Conservation (phyloP, 2,888 invertebrate species). For the Chromoteleia sp. region DNA sequence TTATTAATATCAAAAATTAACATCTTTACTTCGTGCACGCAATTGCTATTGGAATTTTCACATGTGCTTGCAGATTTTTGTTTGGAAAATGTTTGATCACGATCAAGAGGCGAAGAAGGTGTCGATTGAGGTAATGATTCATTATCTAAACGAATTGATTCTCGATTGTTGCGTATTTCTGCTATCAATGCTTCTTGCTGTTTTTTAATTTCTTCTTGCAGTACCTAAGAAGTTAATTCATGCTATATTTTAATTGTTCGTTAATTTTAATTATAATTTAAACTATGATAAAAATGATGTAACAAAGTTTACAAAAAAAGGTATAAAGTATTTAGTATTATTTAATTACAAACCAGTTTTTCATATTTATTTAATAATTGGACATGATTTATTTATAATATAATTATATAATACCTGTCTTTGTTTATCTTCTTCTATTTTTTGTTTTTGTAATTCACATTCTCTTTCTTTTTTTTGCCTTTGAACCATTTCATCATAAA, state of each 20-base stretch:
- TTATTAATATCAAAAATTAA: conserved; percentile 80
- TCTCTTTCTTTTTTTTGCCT: conserved; percentile 89
- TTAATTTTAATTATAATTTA: too few relatives aligned
- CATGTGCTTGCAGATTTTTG: conserved; percentile 85
- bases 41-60: conserved; percentile 86
- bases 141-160: conserved; percentile 74
- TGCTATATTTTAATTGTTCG: too few relatives aligned
- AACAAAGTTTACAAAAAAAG: too few relatives aligned
- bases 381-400: conserved; percentile 1
- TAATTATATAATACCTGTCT: conserved; percentile 72
- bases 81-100: conserved; percentile 78
- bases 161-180: conserved; percentile 87
- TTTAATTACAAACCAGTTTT: too few relatives aligned
- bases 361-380: background rate
- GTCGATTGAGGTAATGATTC: conserved; percentile 76
- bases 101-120: conserved; percentile 81
- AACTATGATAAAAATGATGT: too few relatives aligned
- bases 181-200: conserved; percentile 91
- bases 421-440: conserved; percentile 88
- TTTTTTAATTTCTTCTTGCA: conserved; percentile 91
- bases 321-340: too few relatives aligned
- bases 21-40: conserved; percentile 86
- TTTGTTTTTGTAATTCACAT: conserved; percentile 87
- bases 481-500: conserved; percentile 95
- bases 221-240: conserved; percentile 86